These are phyloP conservation scores for Rhynchomys soricoides DNA, from an alignment of 2,113 vertebrate genomes.

Conservation along the genomic window DNA sequence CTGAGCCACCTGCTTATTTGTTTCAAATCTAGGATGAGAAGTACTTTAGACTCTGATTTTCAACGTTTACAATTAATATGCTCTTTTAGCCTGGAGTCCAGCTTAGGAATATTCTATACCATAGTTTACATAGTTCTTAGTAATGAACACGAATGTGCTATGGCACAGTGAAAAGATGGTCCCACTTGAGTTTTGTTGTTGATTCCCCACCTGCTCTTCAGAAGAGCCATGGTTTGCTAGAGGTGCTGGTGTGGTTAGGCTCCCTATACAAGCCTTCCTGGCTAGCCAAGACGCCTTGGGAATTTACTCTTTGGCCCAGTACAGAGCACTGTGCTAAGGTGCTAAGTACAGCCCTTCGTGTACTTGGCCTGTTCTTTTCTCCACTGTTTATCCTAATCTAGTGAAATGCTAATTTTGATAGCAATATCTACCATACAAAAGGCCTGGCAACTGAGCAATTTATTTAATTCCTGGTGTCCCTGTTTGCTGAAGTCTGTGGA, in stretches of 20 bases:
- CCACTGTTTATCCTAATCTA: slow-evolving; percentile 15
- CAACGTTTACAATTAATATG: not conserved
- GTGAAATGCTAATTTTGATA: slow-evolving; percentile 17
- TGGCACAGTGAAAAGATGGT: not conserved
- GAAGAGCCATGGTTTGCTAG: not conserved
- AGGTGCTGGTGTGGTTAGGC: not conserved
- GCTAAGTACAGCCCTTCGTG: not conserved
- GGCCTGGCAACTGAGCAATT: not conserved
- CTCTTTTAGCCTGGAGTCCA: not conserved
- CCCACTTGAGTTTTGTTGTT: not conserved
- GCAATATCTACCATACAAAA: not conserved
- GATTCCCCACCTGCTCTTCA: not conserved
- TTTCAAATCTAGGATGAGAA: not conserved
- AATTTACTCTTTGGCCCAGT: not conserved
- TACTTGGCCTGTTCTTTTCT: not conserved
- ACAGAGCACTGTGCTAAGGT: not conserved
- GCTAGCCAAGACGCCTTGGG: not conserved
- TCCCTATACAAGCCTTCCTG: not conserved
- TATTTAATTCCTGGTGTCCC: not conserved
- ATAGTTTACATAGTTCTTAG: not conserved
- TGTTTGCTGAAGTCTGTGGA: not conserved
- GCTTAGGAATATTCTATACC: not conserved
- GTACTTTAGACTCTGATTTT: not conserved
- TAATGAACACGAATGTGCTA: not conserved
- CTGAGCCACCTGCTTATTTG: not conserved